Percentiles rank a stretch among this genome's conserved stretches.
Evolutionary conservation across 2,888 invertebrate genomes (phyloP).

Genomic region (Ophion slaviceki): DNA sequence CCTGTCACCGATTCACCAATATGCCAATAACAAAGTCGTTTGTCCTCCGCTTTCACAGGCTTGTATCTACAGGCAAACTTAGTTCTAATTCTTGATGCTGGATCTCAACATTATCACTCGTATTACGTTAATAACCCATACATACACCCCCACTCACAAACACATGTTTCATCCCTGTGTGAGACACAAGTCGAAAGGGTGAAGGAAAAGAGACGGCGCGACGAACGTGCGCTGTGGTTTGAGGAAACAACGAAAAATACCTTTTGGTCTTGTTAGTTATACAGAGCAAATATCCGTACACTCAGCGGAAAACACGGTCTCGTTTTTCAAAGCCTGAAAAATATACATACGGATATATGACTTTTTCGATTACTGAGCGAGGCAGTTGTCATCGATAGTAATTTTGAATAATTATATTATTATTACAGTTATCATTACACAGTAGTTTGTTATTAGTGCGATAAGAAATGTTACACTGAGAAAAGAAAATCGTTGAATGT

Average conservation of each 20-base stretch:
- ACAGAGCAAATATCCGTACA: constrained; percentile 42
- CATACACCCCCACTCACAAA: not conserved
- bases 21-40: constrained; percentile 26
- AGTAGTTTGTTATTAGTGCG: no score
- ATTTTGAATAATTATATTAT: no score
- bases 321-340: constrained; percentile 8
- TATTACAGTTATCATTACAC: no score
- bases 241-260: not conserved
- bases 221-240: not conserved
- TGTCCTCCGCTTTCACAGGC: constrained; percentile 4
- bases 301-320: constrained; percentile 38
- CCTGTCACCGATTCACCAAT: constrained; percentile 23
- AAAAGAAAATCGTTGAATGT: no score
- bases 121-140: no score
- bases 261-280: not conserved
- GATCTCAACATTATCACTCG: not conserved
- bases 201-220: constrained; percentile 15
- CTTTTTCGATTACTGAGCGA: no score
- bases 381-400: no score
- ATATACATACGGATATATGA: no score
- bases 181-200: constrained; percentile 21
- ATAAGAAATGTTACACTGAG: no score
- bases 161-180: constrained; percentile 56
- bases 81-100: not conserved
- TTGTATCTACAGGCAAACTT: not conserved